These are phyloP conservation scores for Synanthedon myopaeformis DNA, from an alignment of 2,888 invertebrate genomes.

Conservation along the genomic window DNA sequence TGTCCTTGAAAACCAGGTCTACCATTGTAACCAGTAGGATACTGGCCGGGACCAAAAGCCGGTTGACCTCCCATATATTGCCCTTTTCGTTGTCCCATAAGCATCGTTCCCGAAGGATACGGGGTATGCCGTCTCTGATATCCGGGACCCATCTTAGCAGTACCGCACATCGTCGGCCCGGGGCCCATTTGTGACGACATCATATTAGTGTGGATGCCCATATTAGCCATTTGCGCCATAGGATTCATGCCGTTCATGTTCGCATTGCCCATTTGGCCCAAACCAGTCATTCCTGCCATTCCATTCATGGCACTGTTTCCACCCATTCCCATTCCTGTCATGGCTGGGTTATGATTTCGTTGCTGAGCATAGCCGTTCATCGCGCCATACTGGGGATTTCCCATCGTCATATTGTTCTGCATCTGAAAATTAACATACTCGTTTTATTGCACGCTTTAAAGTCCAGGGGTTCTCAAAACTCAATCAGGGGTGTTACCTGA, in stretches of 20 bases:
- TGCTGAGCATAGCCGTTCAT: constrained; percentile 72
- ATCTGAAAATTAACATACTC: constrained; percentile 51
- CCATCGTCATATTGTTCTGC: constrained; percentile 75
- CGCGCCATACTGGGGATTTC: constrained; percentile 73
- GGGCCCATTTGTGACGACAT: constrained; percentile 77
- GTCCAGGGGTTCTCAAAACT: too few species aligned
- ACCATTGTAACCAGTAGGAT: constrained; percentile 61
- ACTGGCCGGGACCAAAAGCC: constrained; percentile 64
- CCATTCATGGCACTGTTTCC: constrained; percentile 61
- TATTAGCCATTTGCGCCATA: constrained; percentile 81
- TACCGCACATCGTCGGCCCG: constrained; percentile 75
- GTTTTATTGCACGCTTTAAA: neutral
- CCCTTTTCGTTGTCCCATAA: constrained; percentile 83
- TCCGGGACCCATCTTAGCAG: constrained; percentile 75
- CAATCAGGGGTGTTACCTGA: too few species aligned
- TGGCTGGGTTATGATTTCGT: constrained; percentile 69
- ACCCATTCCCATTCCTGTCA: constrained; percentile 70
- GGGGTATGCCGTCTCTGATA: constrained; percentile 87
- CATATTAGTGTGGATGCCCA: constrained; percentile 78
- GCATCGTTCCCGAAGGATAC: constrained; percentile 88
- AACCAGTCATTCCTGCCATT: constrained; percentile 70
- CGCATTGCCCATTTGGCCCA: constrained; percentile 72
- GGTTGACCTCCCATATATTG: constrained; percentile 72
- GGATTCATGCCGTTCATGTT: constrained; percentile 80
- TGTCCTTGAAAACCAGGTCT: constrained; percentile 73